A percentile compares a stretch with the other conserved stretches of the same genome.
Conservation (phyloP, 2,888 invertebrate species). For the Stomorhina lunata region DNA sequence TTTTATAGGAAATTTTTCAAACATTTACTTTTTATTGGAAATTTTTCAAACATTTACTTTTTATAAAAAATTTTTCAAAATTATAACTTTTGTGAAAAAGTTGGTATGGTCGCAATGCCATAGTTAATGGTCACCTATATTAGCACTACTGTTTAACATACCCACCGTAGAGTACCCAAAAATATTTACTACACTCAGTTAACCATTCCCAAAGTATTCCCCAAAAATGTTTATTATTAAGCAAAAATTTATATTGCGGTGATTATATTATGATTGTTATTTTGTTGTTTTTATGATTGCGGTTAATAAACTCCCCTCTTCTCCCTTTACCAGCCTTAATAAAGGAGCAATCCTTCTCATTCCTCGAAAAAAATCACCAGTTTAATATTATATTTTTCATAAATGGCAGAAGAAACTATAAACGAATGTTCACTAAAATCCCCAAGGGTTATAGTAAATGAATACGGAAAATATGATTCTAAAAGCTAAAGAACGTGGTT, state of each 20-base stretch:
- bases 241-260: constrained; percentile 74
- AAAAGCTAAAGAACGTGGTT: too few relatives aligned
- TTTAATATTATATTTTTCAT: constrained; percentile 51
- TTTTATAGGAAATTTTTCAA: too few relatives aligned
- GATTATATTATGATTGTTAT: constrained; percentile 75
- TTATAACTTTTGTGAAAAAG: too few relatives aligned
- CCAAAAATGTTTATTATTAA: constrained; percentile 70
- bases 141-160: background rate
- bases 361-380: too few relatives aligned
- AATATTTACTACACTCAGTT: background rate
- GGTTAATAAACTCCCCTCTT: constrained; percentile 52
- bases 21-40: too few relatives aligned
- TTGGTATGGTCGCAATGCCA: too few relatives aligned
- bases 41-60: too few relatives aligned
- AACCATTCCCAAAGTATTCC: background rate
- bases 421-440: constrained; percentile 21
- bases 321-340: background rate
- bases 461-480: too few relatives aligned
- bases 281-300: constrained; percentile 72
- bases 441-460: constrained; percentile 37
- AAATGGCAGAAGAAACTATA: constrained; percentile 44
- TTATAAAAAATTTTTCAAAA: too few relatives aligned
- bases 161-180: background rate
- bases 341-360: background rate
- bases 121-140: too few relatives aligned